Base-by-base conservation (phyloP, 2,113 vertebrate genomes). In the Spea multiplicata region DNA sequence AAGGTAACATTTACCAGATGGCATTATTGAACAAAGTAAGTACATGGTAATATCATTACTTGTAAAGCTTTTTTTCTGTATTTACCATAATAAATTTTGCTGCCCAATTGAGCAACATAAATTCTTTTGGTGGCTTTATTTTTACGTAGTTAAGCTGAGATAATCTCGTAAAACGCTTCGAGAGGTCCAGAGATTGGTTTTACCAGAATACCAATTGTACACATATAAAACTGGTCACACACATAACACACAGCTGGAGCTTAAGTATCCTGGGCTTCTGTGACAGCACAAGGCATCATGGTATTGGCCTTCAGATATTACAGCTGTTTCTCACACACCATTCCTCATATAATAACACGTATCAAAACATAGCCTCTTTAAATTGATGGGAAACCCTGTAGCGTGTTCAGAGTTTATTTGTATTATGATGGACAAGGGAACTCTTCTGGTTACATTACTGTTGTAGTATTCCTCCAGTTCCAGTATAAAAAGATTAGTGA, bases 161-260 rank as follows among this genome's bases (percentile, higher is more conserved):
- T 50, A 68, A 68, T 7, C 78, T 80, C n/a, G 49, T 80, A 74
- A 80, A 76, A 73, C 0, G 46, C 44, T 46, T 66, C 57, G 79
- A 59, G 82, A 87, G 88, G 85, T 70, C 16, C 8, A 61, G 49
- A 71, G 61, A 68, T 14, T 71, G 69, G 59, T n/a, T 65, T 86
- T 66, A 82, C 69, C 83, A 75, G 80, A 78, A 85, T 84, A 73
- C 79, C 53, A 16, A 75, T 73, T 6, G 84, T 87, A 87, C 80
- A 61, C 77, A 84, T 85, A 87, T 87, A 88, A 88, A 84, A 84
- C 79, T 83, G 81, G 81, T 86, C 79, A 84, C 86, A 76, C 80
- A 85, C 83, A 84, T 45, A 80, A 44, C 17, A 61, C 87, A 85
- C 88, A 89, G 88, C 87, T 88, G 88, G 87, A 84, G 84, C 83